A percentile compares a stretch with the other conserved stretches of the same genome.
phyloP scores from a whole-genome alignment of 2,888 invertebrate species.

The Bugulina stolonifera region DNA sequence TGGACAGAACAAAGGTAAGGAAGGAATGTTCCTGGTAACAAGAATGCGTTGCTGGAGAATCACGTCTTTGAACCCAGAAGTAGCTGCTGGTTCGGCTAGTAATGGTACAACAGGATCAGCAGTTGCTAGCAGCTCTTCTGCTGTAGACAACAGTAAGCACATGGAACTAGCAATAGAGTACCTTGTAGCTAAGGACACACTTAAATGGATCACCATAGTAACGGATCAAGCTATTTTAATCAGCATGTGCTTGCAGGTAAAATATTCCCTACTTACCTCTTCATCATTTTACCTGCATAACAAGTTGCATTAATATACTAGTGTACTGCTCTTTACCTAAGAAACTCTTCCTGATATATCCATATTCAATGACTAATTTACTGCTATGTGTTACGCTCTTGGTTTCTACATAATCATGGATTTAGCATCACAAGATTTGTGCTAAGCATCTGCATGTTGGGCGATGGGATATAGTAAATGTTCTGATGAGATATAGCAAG shows the following conservation, averaged over 20 bases:
- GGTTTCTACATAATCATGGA: too few relatives aligned
- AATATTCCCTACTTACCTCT: too few relatives aligned
- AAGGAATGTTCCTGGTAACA: slow-evolving; percentile 85
- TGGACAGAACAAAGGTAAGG: slow-evolving; percentile 59
- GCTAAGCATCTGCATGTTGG: too few relatives aligned
- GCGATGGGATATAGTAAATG: too few relatives aligned
- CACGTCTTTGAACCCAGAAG: slow-evolving; percentile 60
- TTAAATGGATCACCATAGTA: slow-evolving; percentile 87
- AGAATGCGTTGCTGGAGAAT: slow-evolving; percentile 96
- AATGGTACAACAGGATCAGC: slow-evolving; percentile 5
- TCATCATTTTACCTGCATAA: too few relatives aligned
- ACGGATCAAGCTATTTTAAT: slow-evolving; percentile 85
- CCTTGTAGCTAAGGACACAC: slow-evolving; percentile 79
- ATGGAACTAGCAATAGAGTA: slow-evolving; percentile 90
- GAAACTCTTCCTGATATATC: too few relatives aligned
- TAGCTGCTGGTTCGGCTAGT: not conserved
- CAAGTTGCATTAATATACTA: too few relatives aligned
- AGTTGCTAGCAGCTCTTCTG: slow-evolving; percentile 3
- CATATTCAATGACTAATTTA: too few relatives aligned
- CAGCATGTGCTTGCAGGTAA: slow-evolving; percentile 79
- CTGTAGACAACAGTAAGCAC: slow-evolving; percentile 28
- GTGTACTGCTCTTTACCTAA: too few relatives aligned
- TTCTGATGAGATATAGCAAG: too few relatives aligned
- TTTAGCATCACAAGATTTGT: too few relatives aligned
- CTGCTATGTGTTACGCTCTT: too few relatives aligned